Conservation (phyloP, 2,797 vertebrate genomes). For the Gymnopithys bicolor region DNA sequence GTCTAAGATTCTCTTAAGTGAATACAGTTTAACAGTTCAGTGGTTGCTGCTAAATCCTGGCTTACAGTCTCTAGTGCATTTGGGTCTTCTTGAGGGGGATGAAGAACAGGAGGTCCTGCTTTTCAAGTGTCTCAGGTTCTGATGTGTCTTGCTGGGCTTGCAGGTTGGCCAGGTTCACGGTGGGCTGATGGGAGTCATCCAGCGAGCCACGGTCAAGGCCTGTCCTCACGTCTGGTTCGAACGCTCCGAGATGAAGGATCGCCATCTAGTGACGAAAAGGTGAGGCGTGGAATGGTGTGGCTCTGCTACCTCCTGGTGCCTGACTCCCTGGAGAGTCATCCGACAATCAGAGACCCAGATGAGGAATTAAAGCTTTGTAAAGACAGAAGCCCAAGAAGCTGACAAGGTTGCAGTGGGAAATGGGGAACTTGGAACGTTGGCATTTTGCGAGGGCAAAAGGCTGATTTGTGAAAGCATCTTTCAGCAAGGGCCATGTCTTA, state of each 20-base stretch:
- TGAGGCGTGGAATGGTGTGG: slow-evolving; percentile 54
- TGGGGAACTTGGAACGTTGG: not conserved
- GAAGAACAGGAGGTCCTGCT: not conserved
- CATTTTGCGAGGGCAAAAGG: not conserved
- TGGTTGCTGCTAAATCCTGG: not conserved
- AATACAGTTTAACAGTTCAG: not conserved
- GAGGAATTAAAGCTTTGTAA: not conserved
- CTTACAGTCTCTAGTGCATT: not conserved
- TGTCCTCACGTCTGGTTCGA: slow-evolving; percentile 98
- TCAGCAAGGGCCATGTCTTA: not conserved
- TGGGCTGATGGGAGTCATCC: slow-evolving; percentile 92
- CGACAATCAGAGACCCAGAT: not conserved
- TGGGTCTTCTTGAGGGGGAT: not conserved
- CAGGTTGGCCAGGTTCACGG: slow-evolving; percentile 95
- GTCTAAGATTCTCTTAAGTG: not conserved
- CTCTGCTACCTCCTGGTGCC: accelerated
- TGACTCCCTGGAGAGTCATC: not conserved
- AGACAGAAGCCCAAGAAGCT: not conserved
- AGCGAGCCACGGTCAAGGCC: slow-evolving; percentile 90
- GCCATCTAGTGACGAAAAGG: slow-evolving; percentile 91
- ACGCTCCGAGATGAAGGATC: slow-evolving; percentile 93
- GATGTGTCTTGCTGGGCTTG: not conserved
- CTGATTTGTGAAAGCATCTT: not conserved
- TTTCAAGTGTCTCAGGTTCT: not conserved
- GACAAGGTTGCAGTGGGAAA: not conserved